Base-by-base conservation (phyloP, 2,888 invertebrate genomes). In the Thymelicus acteon region DNA sequence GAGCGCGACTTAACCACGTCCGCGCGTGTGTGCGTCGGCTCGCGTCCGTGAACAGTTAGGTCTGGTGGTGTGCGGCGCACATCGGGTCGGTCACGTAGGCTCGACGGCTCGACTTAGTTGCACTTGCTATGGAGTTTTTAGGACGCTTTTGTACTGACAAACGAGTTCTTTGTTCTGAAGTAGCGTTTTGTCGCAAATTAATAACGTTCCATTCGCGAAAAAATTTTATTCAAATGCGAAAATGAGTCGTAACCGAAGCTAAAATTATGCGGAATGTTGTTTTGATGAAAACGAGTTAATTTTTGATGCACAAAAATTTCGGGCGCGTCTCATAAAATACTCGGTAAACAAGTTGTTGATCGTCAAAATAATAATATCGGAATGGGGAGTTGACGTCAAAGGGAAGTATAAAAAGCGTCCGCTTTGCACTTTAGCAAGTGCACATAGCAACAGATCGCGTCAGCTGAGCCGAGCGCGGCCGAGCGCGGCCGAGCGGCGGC, bases 51-150 rank as follows among this genome's bases (percentile, higher is more conserved):
- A 79, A 80, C 76, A 74, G 75, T 74, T 67, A 58, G 5, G 7
- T 75, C 78, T 60, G 76, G 0, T 10, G 80, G 91, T 91, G 91
- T 87, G 90, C 77, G 89, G 75, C 70, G 88, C 79, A 89, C 89
- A 87, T 88, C 83, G 88, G 80, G 81, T 87, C 88, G 88, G 92
- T 92, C 92, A 93, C 93, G 93, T 93, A 93, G 92, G 92, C 93
- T 89, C 87, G 83, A 82, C 82, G 92, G 92, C 93, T 89, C 87
- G 83, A 82, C 82, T 83, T 79, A 80, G 79, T 75, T 76, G 74
- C 74, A 76, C 73, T 77, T 74, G 78, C 89, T 84, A 74, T 77
- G 68, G 87, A 85, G 88, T 80, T 79, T 84, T 84, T 73, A 77
- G 88, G 92, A 90, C 91, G 75, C 80, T 81, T 80, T 72, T 60